Percentiles rank a stretch among this genome's conserved stretches.
Evolutionary conservation across 2,113 vertebrate species (phyloP).

Genomic region (Desmodus rotundus): DNA sequence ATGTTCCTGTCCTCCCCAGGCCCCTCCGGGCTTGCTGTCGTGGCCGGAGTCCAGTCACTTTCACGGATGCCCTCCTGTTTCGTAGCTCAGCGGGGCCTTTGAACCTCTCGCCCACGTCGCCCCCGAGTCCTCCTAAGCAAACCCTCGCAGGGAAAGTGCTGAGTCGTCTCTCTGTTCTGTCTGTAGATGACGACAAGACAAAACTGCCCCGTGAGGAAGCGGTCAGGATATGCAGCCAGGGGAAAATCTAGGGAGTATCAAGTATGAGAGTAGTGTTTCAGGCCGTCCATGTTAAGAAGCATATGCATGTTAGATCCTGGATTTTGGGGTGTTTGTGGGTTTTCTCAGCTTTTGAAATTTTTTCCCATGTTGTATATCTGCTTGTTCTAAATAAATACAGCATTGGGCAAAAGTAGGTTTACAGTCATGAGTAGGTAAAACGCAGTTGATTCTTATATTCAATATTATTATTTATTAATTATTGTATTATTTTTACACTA

Average conservation of each 20-base stretch:
- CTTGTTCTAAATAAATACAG: neutral
- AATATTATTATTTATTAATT: neutral
- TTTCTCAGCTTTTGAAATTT: neutral
- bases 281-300: neutral
- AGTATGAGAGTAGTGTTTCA: neutral
- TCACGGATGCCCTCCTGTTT: fast-evolving
- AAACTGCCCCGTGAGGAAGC: neutral
- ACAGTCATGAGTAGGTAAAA: neutral
- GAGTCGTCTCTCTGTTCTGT: neutral
- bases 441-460: neutral
- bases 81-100: neutral
- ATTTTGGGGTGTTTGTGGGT: neutral
- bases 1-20: neutral
- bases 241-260: neutral
- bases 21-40: neutral
- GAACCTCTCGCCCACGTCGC: neutral
- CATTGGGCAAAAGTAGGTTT: neutral
- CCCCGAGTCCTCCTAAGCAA: neutral
- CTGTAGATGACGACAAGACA: neutral
- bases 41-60: neutral
- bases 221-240: neutral
- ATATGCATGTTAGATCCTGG: neutral
- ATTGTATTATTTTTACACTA: neutral
- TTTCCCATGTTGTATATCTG: neutral
- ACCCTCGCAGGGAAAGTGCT: neutral